Base-by-base conservation (phyloP, 2,113 vertebrate genomes). In the Machaerirhynchus nigripectus region DNA sequence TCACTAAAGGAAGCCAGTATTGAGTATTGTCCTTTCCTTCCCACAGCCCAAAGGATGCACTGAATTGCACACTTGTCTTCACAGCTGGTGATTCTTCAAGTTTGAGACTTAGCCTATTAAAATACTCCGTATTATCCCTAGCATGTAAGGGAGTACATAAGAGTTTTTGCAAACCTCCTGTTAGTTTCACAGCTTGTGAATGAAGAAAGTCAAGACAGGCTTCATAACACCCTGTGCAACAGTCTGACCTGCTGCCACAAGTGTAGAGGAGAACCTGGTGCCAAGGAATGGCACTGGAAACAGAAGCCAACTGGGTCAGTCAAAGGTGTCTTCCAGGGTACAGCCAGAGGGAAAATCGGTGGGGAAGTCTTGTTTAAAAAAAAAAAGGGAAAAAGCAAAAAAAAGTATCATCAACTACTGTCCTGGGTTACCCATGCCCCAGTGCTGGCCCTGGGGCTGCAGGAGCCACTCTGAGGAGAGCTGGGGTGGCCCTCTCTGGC, bases 371-470 rank as follows among this genome's bases (percentile, higher is more conserved):
- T 22, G 2, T 26, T 82, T 1, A 8, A 35, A 33, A 35, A 47
- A 56, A 46, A 52, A 11, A 40, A 39, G 46, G 5, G 5, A 1
- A 2, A 17, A 37, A 26, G 1, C 1, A 5, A 6, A 3, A 4
- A 24, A 63, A 87, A 2, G 2, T 8, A n/a, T 30, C 10, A 30
- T 22, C 13, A 37, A 0, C 7, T 56, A 42, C 20, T 42, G 40
- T 17, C 6, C 42, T 6, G 35, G 15, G 24, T 22, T 55, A n/a
- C 7, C 24, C 0, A 0, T 10, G 27, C 3, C 4, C 30, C 23
- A 7, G 11, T 5, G 35, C 46, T 46, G 47, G 13, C 31, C 27
- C 61, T 5, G 18, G 50, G 24, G 61, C 46, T 59, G 50, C 52
- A 49, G 40, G 17, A 30, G 6, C 33, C 63, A 5, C 56, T 65